Conservation (phyloP, 2,888 invertebrate species). For the Xestobium rufovillosum region DNA sequence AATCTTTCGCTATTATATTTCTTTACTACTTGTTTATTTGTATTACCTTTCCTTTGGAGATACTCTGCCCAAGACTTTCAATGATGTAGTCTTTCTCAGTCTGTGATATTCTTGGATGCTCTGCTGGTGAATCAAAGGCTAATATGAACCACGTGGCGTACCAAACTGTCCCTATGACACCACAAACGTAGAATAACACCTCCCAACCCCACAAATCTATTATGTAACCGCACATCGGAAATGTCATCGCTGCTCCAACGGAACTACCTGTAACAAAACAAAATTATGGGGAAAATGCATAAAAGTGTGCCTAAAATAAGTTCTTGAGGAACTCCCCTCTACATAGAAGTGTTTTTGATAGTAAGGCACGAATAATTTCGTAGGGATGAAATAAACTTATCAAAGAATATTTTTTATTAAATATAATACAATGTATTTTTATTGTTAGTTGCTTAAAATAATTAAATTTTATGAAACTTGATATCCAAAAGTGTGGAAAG, state of each 20-base stretch:
- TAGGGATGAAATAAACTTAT: too few species aligned
- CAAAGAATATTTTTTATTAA: too few species aligned
- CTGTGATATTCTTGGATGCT: conserved; percentile 57
- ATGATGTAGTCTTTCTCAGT: conserved; percentile 54
- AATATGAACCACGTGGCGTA: conserved; percentile 54
- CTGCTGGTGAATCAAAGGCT: conserved; percentile 55
- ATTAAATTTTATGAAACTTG: too few species aligned
- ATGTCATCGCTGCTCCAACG: conserved; percentile 58
- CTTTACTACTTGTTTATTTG: too few species aligned
- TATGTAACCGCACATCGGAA: conserved; percentile 62
- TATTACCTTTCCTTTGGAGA: conserved; percentile 36
- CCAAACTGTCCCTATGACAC: conserved; percentile 57
- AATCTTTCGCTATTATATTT: too few species aligned
- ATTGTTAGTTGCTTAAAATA: too few species aligned
- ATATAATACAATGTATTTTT: too few species aligned
- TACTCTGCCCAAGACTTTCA: conserved; percentile 46
- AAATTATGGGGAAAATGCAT: conserved; percentile 7
- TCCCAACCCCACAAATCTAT: conserved; percentile 62
- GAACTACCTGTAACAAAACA: conserved; percentile 48
- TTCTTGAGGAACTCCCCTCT: conserved; percentile 4
- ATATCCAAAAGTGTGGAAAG: too few species aligned
- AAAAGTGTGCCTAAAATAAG: too few species aligned
- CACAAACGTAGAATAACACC: conserved; percentile 61
- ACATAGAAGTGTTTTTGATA: neutral
- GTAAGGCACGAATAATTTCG: neutral